These are phyloP conservation scores for Drosophila takahashii DNA, from an alignment of 1,140 invertebrate genomes.

Conservation along the genomic window DNA sequence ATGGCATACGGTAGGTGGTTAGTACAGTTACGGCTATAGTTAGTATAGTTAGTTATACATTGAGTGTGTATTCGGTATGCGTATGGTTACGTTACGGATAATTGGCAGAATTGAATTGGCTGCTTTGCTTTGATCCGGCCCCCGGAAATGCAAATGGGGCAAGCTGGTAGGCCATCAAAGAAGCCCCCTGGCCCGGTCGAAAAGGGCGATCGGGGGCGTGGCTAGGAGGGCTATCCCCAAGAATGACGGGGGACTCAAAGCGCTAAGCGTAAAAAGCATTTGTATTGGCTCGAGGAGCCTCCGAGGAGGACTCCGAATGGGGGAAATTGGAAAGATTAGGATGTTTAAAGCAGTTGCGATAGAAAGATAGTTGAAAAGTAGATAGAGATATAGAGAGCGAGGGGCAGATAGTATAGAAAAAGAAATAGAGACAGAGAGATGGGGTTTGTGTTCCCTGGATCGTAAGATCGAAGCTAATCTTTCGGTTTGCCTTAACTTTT, in stretches of 20 bases:
- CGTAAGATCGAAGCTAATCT: conserved; percentile 31
- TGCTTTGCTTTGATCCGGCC: conserved; percentile 23
- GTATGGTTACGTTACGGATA: conserved; percentile 5
- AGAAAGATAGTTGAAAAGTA: conserved; percentile 17
- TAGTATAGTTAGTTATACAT: conserved; percentile 35
- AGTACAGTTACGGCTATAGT: conserved; percentile 51
- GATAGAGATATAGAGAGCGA: conserved; percentile 20
- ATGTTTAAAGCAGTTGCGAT: conserved; percentile 19
- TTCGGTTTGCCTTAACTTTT: conserved; percentile 17
- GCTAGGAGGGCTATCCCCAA: neutral
- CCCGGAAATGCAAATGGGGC: neutral
- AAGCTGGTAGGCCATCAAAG: conserved; percentile 16
- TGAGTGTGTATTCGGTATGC: conserved; percentile 41
- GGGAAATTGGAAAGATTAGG: conserved; percentile 14
- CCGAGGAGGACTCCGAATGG: conserved; percentile 1
- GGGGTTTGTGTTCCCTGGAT: conserved; percentile 15
- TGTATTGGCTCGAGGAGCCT: conserved; percentile 16
- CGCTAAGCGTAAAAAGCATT: conserved; percentile 43
- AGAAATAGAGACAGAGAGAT: conserved; percentile 17
- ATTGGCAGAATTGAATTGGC: conserved; percentile 1
- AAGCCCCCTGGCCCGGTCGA: conserved; percentile 20
- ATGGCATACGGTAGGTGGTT: conserved; percentile 63
- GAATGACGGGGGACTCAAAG: conserved; percentile 28
- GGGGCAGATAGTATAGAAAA: conserved; percentile 3
- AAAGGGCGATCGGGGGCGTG: conserved; percentile 8